Conservation (phyloP, 2,888 invertebrate genomes). For the Spodoptera exigua region DNA sequence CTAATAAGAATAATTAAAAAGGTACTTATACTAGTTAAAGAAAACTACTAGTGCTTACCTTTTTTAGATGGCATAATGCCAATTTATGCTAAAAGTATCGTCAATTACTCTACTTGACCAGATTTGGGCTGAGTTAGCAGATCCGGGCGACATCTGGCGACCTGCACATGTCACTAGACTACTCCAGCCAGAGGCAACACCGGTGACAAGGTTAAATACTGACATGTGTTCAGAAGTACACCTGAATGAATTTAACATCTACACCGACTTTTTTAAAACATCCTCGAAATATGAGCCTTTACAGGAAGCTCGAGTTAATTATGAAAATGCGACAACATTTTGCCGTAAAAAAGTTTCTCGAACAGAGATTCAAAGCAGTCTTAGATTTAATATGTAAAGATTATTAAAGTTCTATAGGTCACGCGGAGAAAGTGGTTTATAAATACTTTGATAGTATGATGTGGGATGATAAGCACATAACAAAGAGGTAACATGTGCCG, state of each 20-base stretch:
- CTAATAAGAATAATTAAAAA: too few relatives aligned
- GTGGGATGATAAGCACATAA: too few relatives aligned
- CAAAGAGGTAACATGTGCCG: too few relatives aligned
- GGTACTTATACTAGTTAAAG: constrained; percentile 36
- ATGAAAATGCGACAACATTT: constrained; percentile 21
- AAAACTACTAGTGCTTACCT: constrained; percentile 27
- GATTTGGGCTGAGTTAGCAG: constrained; percentile 59
- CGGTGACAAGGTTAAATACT: constrained; percentile 29
- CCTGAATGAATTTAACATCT: constrained; percentile 53
- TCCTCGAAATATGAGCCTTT: constrained; percentile 46
- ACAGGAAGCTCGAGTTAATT: constrained; percentile 44
- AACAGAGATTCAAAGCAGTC: too few relatives aligned
- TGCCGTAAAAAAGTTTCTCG: neutral
- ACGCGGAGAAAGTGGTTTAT: too few relatives aligned
- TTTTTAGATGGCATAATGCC: constrained; percentile 61
- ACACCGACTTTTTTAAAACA: constrained; percentile 45
- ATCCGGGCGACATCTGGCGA: constrained; percentile 58
- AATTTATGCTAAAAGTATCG: constrained; percentile 55
- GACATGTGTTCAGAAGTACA: constrained; percentile 52
- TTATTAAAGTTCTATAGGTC: too few relatives aligned
- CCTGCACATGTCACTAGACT: constrained; percentile 17
- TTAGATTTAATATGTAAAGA: too few relatives aligned
- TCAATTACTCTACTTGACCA: constrained; percentile 57
- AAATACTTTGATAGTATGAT: too few relatives aligned
- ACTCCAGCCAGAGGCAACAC: too few relatives aligned